Percentiles rank a stretch among this genome's conserved stretches.
Evolutionary conservation across 1,140 invertebrate species (phyloP).

Genomic region (Lepidurus couesii): DNA sequence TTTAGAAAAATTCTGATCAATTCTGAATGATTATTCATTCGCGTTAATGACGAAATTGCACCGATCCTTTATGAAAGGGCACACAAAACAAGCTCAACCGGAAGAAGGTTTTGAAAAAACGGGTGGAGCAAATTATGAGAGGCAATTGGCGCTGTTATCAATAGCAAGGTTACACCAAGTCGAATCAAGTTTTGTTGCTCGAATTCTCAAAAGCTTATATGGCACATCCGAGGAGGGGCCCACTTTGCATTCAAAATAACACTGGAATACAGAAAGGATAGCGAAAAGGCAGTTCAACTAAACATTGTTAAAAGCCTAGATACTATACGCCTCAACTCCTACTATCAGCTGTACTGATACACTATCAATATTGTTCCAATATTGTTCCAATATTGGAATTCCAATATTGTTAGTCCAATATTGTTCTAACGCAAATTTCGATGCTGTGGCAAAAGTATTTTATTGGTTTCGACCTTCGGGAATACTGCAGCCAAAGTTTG

Average conservation of each 20-base stretch:
- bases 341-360: too few species aligned
- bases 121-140: conserved; percentile 13
- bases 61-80: background rate
- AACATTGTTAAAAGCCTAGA: background rate
- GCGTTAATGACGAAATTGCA: background rate
- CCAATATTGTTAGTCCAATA: too few species aligned
- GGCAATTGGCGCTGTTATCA: background rate
- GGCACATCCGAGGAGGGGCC: background rate
- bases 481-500: too few species aligned
- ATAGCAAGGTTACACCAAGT: background rate
- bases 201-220: background rate
- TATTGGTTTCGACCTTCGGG: too few species aligned
- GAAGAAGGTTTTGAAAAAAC: background rate
- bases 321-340: too few species aligned
- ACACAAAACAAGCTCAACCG: background rate
- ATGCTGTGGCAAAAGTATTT: too few species aligned
- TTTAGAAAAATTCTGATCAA: background rate
- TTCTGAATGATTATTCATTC: background rate
- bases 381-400: too few species aligned
- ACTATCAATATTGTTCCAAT: too few species aligned
- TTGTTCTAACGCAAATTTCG: too few species aligned
- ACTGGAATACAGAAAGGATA: background rate
- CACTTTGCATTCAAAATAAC: background rate
- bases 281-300: background rate
- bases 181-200: background rate